phyloP scores from a whole-genome alignment of 92 coral and sea anemone species.

The Hydrozoanthus gracilis region DNA sequence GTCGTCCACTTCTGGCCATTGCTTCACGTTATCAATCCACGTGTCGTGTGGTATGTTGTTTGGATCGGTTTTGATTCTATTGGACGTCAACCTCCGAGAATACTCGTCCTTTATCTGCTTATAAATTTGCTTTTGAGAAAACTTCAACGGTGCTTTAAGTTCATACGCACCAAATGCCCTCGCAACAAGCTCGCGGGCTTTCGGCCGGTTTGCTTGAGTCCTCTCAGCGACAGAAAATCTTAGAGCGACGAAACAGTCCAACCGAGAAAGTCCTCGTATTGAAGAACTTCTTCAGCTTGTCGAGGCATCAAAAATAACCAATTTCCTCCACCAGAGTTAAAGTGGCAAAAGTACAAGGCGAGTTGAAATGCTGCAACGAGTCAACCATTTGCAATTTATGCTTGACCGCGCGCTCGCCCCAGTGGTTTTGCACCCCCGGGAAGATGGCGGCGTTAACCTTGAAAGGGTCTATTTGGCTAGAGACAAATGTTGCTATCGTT shows the following conservation, averaged over 20 bases:
- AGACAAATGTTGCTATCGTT: too few species aligned
- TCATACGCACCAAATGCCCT: constrained; percentile 66
- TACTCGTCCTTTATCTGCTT: constrained; percentile 51
- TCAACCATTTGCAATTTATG: background rate
- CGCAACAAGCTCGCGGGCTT: constrained; percentile 57
- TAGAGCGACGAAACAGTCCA: constrained; percentile 49
- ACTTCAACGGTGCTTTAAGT: constrained; percentile 52
- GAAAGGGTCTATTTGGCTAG: too few species aligned
- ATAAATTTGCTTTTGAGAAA: constrained; percentile 45
- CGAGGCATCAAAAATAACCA: constrained; percentile 37
- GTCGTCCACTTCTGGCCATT: constrained; percentile 58
- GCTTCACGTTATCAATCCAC: constrained; percentile 42
- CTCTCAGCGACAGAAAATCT: constrained; percentile 51
- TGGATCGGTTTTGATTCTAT: constrained; percentile 55
- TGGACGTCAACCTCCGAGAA: constrained; percentile 36
- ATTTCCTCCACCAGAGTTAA: constrained; percentile 8
- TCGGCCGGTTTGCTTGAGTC: constrained; percentile 58
- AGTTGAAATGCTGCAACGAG: background rate
- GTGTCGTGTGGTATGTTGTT: constrained; percentile 29
- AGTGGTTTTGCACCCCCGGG: constrained; percentile 9
- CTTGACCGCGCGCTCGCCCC: constrained; percentile 17
- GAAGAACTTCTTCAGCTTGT: constrained; percentile 47
- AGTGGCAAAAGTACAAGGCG: constrained; percentile 7
- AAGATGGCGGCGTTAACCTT: background rate
- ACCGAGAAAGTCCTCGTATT: constrained; percentile 41